Base-by-base conservation (phyloP, 2,888 invertebrate species). In the Dermolepida albohirtum region DNA sequence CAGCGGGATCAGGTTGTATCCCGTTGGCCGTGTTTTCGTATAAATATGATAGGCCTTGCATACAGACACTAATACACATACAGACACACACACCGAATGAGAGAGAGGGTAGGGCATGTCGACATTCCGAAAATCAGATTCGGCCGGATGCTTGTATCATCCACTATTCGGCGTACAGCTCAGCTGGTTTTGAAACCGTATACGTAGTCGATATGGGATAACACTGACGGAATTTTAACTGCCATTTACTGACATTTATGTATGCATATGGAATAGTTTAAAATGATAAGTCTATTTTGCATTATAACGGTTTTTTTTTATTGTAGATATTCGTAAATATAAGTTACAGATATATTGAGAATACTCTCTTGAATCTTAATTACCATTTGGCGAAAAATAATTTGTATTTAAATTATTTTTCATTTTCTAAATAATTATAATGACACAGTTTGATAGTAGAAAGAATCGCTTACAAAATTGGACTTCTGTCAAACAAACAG, bases 1-100 rank as follows among this genome's bases (percentile, higher is more conserved):
- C 77, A 75, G 72, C 74, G 80, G 81, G 81, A 81, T 81, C 80
- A 80, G 76, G 72, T 73, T 74, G 75, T 77, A 78, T 78, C 77
- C 75, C 73, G 76, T 75, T 75, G 75, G 76, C 72, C 75, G 57
- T 64, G 40, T 65, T 65, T 70, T 66, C 68, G 64, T 69, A 74
- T 74, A 74, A 72, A 73, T 72, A 72, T 70, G 72, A 74, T 70
- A 72, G 71, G 70, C 71, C 72, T 41, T 68, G 49, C 57, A 66
- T 66, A 57, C 14, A 64, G 57, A 49, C 67, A 41, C 22, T 44
- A 29, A 12, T n/a, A 27, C 12, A 5, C 5, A 16, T n/a, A n/a
- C n/a, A n/a, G n/a, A n/a, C n/a, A n/a, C n/a, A n/a, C n/a, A n/a
- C n/a, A n/a, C n/a, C n/a, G 7, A 22, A n/a, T 12, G 22, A 47